A percentile compares a stretch with the other conserved stretches of the same genome.
Evolutionary conservation across 2,797 vertebrate genomes (phyloP).

Genomic region (Sebastes aleutianus): DNA sequence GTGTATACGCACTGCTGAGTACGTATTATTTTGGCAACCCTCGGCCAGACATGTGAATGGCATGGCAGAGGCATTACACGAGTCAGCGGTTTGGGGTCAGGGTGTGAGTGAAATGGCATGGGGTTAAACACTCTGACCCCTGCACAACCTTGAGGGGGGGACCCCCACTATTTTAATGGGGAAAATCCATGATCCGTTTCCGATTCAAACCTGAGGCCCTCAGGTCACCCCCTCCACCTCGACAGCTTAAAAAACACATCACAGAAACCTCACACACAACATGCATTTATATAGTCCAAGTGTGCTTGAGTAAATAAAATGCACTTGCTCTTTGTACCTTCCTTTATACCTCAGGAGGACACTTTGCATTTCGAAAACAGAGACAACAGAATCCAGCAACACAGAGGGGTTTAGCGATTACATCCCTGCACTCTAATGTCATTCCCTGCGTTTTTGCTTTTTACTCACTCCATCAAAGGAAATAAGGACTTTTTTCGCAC

Average conservation of each 20-base stretch:
- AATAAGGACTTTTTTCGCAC: constrained; percentile 57
- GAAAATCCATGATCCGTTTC: constrained; percentile 64
- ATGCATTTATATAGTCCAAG: not conserved
- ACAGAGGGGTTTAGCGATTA: not conserved
- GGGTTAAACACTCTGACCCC: constrained; percentile 81
- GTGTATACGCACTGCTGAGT: constrained; percentile 40
- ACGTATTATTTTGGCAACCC: constrained; percentile 52
- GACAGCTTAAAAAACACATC: constrained; percentile 7
- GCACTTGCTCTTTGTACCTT: not conserved
- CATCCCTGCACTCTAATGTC: constrained; percentile 5
- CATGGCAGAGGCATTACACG: constrained; percentile 57
- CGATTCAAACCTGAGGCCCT: constrained; percentile 43
- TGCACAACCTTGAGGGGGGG: constrained; percentile 35
- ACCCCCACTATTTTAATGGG: constrained; percentile 58
- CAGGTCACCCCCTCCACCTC: not conserved
- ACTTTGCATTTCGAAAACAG: not conserved
- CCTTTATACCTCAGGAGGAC: not conserved
- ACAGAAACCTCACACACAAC: not conserved
- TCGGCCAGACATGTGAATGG: constrained; percentile 32
- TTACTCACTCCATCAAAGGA: constrained; percentile 45
- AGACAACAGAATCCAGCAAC: not conserved
- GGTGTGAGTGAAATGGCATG: constrained; percentile 55
- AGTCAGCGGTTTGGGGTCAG: constrained; percentile 62
- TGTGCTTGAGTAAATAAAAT: constrained; percentile 2
- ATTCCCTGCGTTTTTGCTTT: constrained; percentile 27